Base-by-base conservation (phyloP, 2,888 invertebrate species). In the Amphipoea oculea region DNA sequence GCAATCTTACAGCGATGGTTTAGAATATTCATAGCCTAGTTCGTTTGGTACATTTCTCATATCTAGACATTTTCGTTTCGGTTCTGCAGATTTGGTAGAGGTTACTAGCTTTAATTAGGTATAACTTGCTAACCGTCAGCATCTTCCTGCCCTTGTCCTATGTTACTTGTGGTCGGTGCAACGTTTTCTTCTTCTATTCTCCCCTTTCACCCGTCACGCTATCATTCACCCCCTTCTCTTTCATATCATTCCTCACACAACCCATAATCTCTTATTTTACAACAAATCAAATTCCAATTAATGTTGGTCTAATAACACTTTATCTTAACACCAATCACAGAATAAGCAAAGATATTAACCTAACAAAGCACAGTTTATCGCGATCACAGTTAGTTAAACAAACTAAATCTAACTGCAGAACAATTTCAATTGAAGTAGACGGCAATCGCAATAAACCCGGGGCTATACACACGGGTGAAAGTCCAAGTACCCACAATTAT, bases 401-500 rank as follows among this genome's bases (percentile, higher is more conserved):
- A 88, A 87, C 85, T 80, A 83, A 89, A 85, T 83, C 54, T 81
- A 87, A 87, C 77, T 77, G 67, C 75, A 82, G 73, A 85, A 87
- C 85, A 73, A 83, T 81, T 90, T 87, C 89, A 89, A 89, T 86
- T 82, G 86, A 83, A 68, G 65, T 74, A 68, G 76, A 77, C 79
- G 73, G 84, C 90, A 79, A 85, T 81, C 70, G 87, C 82, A 86
- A 87, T 90, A 89, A 87, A 68, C 85, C 86, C 76, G 4, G 23
- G 80, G 90, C 76, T 68, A 85, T 77, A 77, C 78, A 82, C 78
- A 74, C 86, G 65, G 88, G 91, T 89, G 92, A 91, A 91, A 91
- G 91, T 89, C 85, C 87, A 87, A 86, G 74, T 87, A 84, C 76
- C 82, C 70, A 86, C 82, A 88, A 88, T 89, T 91, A 91, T 92